Conservation (phyloP, 1,140 invertebrate species). For the Parapsyche elsis region DNA sequence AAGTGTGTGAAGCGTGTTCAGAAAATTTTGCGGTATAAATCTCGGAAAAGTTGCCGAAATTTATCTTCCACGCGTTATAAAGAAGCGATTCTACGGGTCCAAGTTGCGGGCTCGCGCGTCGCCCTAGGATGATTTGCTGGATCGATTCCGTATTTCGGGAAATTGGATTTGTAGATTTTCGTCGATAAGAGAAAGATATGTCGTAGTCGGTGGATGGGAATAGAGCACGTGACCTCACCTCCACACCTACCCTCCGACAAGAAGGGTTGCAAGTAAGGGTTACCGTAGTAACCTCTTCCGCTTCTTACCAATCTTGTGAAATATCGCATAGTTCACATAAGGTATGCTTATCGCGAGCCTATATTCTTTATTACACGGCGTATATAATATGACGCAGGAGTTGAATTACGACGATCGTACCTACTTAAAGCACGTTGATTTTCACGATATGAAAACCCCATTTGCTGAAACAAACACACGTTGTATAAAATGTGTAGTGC, state of each 20-base stretch:
- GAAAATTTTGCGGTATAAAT: neutral
- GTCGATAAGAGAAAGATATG: slow-evolving; percentile 57
- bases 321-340: neutral
- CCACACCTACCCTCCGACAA: neutral
- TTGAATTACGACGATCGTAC: no score
- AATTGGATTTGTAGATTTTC: slow-evolving; percentile 69
- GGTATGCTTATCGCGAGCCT: neutral
- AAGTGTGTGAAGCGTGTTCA: neutral
- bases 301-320: slow-evolving; percentile 3
- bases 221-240: neutral
- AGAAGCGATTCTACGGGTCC: neutral
- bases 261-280: slow-evolving; percentile 19
- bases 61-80: neutral
- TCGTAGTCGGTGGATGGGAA: slow-evolving; percentile 29
- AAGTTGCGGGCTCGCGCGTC: slow-evolving; percentile 10
- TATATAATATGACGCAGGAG: neutral
- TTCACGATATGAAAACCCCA: no score
- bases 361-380: neutral
- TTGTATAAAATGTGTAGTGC: neutral
- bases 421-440: no score
- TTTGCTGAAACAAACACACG: neutral
- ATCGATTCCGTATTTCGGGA: slow-evolving; percentile 68
- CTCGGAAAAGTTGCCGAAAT: neutral
- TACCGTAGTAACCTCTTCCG: slow-evolving; percentile 14
- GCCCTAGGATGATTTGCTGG: slow-evolving; percentile 65